Evolutionary conservation across 2,113 vertebrate species (phyloP).

Genomic region (Sakesphorus luctuosus): DNA sequence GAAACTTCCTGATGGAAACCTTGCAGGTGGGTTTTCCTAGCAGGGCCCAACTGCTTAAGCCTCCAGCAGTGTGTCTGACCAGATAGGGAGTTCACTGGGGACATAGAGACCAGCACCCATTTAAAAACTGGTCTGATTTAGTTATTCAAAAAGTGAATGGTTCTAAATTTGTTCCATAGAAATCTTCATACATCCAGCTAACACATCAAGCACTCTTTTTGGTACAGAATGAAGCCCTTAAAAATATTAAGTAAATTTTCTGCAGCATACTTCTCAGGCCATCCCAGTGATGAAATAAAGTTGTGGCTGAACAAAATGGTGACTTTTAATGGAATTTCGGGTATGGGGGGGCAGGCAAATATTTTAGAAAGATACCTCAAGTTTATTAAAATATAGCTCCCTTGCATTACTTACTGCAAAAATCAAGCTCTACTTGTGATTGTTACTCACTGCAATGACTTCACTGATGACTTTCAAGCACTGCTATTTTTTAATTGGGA

Average conservation of each 20-base stretch:
- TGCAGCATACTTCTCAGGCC: background rate
- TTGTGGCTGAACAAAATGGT: background rate
- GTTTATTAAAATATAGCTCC: background rate
- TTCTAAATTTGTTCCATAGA: background rate
- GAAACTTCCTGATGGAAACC: background rate
- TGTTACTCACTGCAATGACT: background rate
- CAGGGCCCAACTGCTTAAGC: background rate
- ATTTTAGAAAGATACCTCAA: background rate
- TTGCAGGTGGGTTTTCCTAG: background rate
- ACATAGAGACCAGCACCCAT: background rate
- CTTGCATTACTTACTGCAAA: background rate
- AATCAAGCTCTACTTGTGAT: background rate
- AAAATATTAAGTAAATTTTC: background rate
- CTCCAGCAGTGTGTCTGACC: background rate
- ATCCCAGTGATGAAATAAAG: background rate
- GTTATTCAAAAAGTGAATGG: background rate
- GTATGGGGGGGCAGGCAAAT: accelerated
- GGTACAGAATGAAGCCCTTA: background rate
- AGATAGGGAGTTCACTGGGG: background rate
- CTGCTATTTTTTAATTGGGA: background rate
- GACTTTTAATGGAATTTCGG: background rate
- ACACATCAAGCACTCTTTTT: background rate
- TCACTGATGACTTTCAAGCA: background rate
- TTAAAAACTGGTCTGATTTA: background rate
- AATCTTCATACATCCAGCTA: background rate